A percentile compares a stretch with the other conserved stretches of the same genome.
These are phyloP conservation scores for Pygmarrhopalites habei DNA, from an alignment of 1,140 invertebrate species.

Conservation along the genomic window DNA sequence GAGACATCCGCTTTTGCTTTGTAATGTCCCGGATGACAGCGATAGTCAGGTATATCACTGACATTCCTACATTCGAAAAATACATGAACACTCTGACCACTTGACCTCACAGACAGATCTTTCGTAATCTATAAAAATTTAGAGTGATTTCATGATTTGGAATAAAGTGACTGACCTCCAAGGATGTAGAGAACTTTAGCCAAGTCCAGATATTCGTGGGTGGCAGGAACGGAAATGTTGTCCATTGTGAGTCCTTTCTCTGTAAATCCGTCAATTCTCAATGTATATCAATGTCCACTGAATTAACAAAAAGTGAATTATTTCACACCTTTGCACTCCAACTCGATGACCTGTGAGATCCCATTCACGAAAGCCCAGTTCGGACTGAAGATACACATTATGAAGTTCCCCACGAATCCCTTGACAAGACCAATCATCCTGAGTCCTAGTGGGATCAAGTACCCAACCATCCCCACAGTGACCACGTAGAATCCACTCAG, in stretches of 20 bases:
- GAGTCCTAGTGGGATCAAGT: constrained; percentile 3
- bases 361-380: constrained; percentile 30
- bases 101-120: no score
- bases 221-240: no score
- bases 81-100: no score
- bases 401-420: background rate
- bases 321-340: constrained; percentile 26
- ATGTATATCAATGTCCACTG: background rate
- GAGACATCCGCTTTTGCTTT: background rate
- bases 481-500: constrained; percentile 12
- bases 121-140: no score
- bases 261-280: background rate
- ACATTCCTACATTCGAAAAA: no score
- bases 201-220: no score
- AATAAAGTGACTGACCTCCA: no score
- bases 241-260: background rate
- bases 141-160: no score
- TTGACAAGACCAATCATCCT: constrained; percentile 1
- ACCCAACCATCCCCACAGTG: background rate
- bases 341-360: constrained; percentile 4
- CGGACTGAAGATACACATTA: constrained; percentile 13
- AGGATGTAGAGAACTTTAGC: no score
- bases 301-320: no score
- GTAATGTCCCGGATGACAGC: constrained; percentile 19
- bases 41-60: constrained; percentile 8